Base-by-base conservation (phyloP, 2,797 vertebrate species). In the Propithecus deckenii region DNA sequence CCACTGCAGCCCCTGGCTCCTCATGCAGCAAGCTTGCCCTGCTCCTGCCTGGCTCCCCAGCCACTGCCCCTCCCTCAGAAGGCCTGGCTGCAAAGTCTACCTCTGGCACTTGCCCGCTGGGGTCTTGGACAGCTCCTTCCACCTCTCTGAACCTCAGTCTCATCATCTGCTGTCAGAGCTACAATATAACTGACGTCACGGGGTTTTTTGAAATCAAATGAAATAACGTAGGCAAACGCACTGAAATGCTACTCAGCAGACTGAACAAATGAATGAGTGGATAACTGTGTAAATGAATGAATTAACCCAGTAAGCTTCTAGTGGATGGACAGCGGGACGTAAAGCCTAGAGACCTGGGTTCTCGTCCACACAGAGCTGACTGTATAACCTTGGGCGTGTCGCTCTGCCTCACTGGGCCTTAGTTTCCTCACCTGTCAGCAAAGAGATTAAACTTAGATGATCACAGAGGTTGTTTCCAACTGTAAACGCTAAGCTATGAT, bases 181-280 rank as follows among this genome's bases (percentile, higher is more conserved):
- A 10, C 12, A 8, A 10, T 23, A 7, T 5, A 38, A 43, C 41
- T n/a, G 50, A 69, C n/a, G 50, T 20, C 38, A 30, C 0, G 2
- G 20, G 14, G 35, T 41, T 14, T 78, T 48, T 46, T 59, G 22
- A 85, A 71, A 52, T 52, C 59, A 46, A 46, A 61, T 63, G 17
- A 71, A 69, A 61, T 69, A 57, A 35, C 5, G 4, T 1, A 3
- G 20, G 72, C 43, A 78, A n/a, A 38, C 0, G 0, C 52, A 13
- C 30, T 13, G 28, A 83, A 55, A 74, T 32, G 4, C 32, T 48
- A 1, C 32, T 48, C 55, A 52, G 3, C 2, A 3, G 4, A 28
- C 25, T 22, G 11, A 63, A 57, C 41, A 67, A 41, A 48, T 22
- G 4, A 41, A 75, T 10, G 22, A 12, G 17, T 22, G 38, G 41